A percentile compares a stretch with the other conserved stretches of the same genome.
phyloP scores from a whole-genome alignment of 2,113 vertebrate species.

The Vidua chalybeata region DNA sequence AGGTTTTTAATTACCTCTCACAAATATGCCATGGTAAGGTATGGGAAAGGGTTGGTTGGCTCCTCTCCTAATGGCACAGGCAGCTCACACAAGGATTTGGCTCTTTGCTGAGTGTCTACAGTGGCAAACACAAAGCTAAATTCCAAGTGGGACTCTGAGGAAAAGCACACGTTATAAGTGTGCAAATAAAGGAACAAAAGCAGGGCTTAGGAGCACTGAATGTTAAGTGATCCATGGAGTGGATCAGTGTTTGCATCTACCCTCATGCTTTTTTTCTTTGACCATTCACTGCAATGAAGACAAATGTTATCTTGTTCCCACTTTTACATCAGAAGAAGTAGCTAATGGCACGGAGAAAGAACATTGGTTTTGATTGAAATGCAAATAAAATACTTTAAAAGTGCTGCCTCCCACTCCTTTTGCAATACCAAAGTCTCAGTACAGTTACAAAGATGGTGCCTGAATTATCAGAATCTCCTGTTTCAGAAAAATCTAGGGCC shows the following conservation, averaged over 20 bases:
- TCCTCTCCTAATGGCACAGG: not conserved
- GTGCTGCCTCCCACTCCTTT: not conserved
- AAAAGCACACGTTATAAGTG: rapidly evolving
- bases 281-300: not conserved
- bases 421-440: not conserved
- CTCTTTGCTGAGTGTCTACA: not conserved
- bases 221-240: not conserved
- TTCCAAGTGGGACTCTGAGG: not conserved
- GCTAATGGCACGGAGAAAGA: not conserved
- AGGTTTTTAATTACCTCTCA: not conserved
- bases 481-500: not conserved
- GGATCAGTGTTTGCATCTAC: not conserved
- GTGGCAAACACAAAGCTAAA: not conserved
- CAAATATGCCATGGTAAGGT: not conserved
- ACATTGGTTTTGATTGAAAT: not conserved
- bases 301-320: not conserved
- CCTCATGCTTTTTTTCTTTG: not conserved
- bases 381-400: not conserved
- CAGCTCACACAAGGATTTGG: not conserved
- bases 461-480: not conserved
- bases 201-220: not conserved
- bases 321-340: not conserved
- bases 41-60: not conserved
- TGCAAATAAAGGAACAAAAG: not conserved
- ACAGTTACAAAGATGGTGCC: not conserved